A percentile compares a stretch with the other conserved stretches of the same genome.
phyloP scores from a whole-genome alignment of 2,888 invertebrate species.

The Druceiella hillmani region DNA sequence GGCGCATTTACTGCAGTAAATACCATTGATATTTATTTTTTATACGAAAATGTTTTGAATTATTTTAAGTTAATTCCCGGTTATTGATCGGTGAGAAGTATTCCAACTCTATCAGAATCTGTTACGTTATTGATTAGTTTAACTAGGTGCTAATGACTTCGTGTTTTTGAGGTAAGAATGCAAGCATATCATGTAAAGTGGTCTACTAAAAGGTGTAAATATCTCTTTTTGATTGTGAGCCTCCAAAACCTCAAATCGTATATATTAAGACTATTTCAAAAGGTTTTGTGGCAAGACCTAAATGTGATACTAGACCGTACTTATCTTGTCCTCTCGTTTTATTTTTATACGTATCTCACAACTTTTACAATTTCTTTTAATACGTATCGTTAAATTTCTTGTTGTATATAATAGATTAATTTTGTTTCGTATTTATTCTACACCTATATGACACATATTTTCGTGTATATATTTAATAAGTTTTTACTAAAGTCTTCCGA shows the following conservation, averaged over 20 bases:
- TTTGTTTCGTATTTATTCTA: no score
- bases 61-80: conserved; percentile 27
- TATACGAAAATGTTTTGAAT: no score
- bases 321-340: conserved; percentile 22
- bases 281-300: conserved; percentile 22
- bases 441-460: no score
- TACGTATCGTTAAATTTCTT: conserved; percentile 9
- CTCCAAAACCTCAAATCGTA: conserved; percentile 24
- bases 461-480: no score
- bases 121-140: conserved; percentile 13
- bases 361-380: conserved; percentile 12
- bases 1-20: conserved; percentile 28
- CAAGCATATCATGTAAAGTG: conserved; percentile 22
- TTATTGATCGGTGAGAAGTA: conserved; percentile 23
- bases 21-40: conserved; percentile 22
- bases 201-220: conserved; percentile 24
- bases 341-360: conserved; percentile 16
- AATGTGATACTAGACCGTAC: conserved; percentile 24
- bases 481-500: no score
- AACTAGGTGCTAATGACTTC: conserved; percentile 22
- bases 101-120: conserved; percentile 5
- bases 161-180: conserved; percentile 20
- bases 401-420: no score
- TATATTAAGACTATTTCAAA: conserved; percentile 23
- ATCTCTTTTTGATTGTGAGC: conserved; percentile 24